Evolutionary conservation across 2,888 invertebrate genomes (phyloP).

Genomic region (Andrena camellia): DNA sequence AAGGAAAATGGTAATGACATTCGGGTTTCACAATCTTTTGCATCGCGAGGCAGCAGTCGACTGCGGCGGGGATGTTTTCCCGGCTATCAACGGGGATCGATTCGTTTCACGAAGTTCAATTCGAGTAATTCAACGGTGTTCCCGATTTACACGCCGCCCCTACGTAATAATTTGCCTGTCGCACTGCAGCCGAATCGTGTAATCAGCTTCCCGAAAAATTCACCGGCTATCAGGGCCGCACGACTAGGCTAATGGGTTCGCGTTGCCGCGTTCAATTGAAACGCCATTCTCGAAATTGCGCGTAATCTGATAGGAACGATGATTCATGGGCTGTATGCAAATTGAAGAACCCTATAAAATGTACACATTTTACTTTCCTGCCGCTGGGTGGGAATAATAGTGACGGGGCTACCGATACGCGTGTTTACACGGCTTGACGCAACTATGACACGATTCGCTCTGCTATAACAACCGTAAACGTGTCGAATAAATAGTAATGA

Average conservation of each 20-base stretch:
- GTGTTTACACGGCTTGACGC: constrained; percentile 16
- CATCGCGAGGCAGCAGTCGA: constrained; percentile 27
- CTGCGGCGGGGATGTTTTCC: constrained; percentile 4
- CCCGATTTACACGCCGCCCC: constrained; percentile 34
- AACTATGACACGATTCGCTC: neutral
- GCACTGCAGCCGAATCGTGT: constrained; percentile 48
- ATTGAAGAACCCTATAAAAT: constrained; percentile 51
- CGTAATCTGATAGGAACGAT: constrained; percentile 64
- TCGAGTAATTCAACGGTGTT: constrained; percentile 44
- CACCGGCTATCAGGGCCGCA: constrained; percentile 24
- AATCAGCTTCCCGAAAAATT: constrained; percentile 71
- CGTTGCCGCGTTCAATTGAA: constrained; percentile 60
- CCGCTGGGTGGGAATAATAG: neutral
- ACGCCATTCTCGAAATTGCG: constrained; percentile 57
- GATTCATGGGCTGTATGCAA: constrained; percentile 57
- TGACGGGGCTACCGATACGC: neutral
- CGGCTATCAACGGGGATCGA: constrained; percentile 32
- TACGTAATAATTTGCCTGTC: constrained; percentile 45
- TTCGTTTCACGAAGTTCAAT: constrained; percentile 32
- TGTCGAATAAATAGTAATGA: neutral
- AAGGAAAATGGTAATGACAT: neutral
- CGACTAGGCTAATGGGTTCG: constrained; percentile 56
- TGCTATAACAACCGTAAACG: neutral
- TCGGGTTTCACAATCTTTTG: neutral
- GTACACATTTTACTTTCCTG: constrained; percentile 41